Evolutionary conservation across 2,113 vertebrate species (phyloP), one percentile per base, ranked within the genome.

Genomic region (Hylia prasina): DNA sequence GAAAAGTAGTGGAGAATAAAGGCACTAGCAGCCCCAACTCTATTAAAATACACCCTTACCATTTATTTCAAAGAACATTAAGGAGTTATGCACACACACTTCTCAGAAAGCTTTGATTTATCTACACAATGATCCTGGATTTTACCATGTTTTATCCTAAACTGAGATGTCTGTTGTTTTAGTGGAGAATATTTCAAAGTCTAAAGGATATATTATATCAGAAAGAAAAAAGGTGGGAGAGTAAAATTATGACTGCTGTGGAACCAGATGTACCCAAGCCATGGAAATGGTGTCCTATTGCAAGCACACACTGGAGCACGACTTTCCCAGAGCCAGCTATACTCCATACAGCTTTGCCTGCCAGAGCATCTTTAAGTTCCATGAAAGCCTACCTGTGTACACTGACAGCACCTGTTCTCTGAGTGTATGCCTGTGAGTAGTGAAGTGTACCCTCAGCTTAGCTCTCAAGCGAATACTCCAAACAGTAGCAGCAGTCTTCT

Each of bases 381-480:
- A 1, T 31, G 53, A n/a, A 75, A 48, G 18, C 7, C 22, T 16
- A 5, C 7, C 22, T 44, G 8, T 4, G 10, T 33, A 45, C n/a
- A 47, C 22, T 0, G 3, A 8, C 2, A 80, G 23, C 28, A 39
- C 12, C 6, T 37, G 30, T 47, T 25, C 19, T 21, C 44, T 25
- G 10, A 2, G 15, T 33, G 10, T 9, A 21, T 28, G 17, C 21
- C n/a, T 68, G 3, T 1, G 3, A 9, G 9, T 3, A 21, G 35
- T 40, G 42, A 48, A 12, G 16, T 6, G 15, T 4, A 7, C 2
- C 15, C 47, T 54, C 65, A 79, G 60, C 23, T 66, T 64, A n/a
- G 27, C 25, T 90, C 37, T 56, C 1, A 1, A 25, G 31, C 0
- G 0, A 54, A 35, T 8, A 27, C 9, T 28, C 33, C 33, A 27